These are phyloP conservation scores for Lontra canadensis DNA, from an alignment of 2,113 vertebrate genomes.

Conservation along the genomic window DNA sequence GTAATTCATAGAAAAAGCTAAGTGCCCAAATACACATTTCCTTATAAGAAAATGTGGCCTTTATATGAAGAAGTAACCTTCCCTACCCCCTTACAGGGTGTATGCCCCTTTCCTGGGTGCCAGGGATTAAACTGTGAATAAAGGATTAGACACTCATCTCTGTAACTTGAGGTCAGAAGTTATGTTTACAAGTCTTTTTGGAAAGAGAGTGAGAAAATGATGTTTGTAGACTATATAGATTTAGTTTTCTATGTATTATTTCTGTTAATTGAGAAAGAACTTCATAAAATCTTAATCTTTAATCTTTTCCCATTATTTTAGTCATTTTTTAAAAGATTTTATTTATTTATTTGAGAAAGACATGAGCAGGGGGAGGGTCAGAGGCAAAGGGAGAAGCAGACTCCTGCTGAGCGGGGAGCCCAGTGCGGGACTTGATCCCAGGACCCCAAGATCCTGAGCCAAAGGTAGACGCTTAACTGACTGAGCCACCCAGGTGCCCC, in stretches of 20 bases:
- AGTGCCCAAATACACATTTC: neutral
- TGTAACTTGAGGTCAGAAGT: neutral
- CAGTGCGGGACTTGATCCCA: neutral
- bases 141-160: neutral
- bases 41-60: neutral
- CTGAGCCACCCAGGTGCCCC: neutral
- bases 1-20: neutral
- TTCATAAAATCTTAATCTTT: neutral
- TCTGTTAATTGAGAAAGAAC: neutral
- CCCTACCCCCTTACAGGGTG: accelerated
- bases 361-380: neutral
- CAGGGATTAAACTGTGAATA: neutral
- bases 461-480: neutral
- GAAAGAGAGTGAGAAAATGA: neutral
- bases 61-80: neutral
- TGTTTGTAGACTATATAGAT: neutral
- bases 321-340: neutral
- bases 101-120: neutral
- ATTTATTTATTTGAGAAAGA: neutral
- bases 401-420: neutral
- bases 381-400: neutral
- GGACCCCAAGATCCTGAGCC: neutral
- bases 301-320: neutral
- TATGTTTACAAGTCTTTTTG: neutral
- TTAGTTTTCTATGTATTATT: neutral